A percentile compares a stretch with the other conserved stretches of the same genome.
phyloP scores from a whole-genome alignment of 2,888 invertebrate genomes.

The Nomada hirtipes region DNA sequence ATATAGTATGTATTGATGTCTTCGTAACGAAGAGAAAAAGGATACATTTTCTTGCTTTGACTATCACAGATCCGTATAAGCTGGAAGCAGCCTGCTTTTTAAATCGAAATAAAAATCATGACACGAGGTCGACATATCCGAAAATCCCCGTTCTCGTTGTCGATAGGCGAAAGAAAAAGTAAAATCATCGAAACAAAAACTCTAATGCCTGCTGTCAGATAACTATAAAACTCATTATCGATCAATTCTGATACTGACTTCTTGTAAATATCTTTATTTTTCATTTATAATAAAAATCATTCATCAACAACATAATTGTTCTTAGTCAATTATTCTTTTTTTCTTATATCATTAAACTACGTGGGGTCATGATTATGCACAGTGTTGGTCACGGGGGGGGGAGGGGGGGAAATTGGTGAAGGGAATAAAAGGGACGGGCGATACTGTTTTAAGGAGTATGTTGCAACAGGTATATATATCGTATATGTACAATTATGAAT shows the following conservation, averaged over 20 bases:
- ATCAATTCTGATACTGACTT: conserved; percentile 78
- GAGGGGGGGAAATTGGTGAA: conserved; percentile 68
- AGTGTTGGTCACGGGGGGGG: conserved; percentile 80
- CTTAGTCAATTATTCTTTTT: conserved; percentile 82
- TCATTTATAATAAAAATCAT: conserved; percentile 85
- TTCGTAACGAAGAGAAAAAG: conserved; percentile 56
- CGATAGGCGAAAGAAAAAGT: conserved; percentile 20
- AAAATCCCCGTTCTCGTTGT: conserved; percentile 23
- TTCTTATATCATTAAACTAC: conserved; percentile 79
- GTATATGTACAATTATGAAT: conserved; percentile 83
- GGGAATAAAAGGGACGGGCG: conserved; percentile 73
- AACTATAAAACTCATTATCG: conserved; percentile 56
- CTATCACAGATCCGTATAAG: conserved; percentile 70
- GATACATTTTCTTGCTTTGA: conserved; percentile 65
- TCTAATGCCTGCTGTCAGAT: conserved; percentile 50
- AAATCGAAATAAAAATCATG: conserved; percentile 18
- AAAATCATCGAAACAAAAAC: conserved; percentile 38
- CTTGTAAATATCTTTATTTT: conserved; percentile 85
- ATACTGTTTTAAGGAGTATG: conserved; percentile 78
- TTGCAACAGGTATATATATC: conserved; percentile 78
- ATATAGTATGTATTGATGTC: conserved; percentile 60
- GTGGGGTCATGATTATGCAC: conserved; percentile 84
- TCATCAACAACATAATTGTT: conserved; percentile 85
- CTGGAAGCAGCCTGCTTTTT: conserved; percentile 60
- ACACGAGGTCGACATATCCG: conserved; percentile 33